Evolutionary conservation across 2,888 invertebrate species (phyloP), one percentile per base, ranked within the genome.

Genomic region (Conchocele bisecta): DNA sequence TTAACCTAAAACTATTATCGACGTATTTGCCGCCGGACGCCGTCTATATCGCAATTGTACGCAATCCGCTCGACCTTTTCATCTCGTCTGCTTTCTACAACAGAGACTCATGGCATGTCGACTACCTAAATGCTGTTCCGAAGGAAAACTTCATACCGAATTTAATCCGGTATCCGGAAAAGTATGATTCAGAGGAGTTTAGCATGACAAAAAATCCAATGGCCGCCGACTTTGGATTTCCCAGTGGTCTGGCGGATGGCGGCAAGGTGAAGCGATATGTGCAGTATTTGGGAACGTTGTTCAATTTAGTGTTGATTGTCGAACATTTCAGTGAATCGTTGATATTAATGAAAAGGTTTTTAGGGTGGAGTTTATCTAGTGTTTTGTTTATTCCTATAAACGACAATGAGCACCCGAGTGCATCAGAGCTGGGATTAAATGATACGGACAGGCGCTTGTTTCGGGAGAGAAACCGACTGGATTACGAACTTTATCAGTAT

Each of bases 211-310:
- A 50, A 35, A 76, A 76, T 35, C 50, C 56, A 2, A 76, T 76
- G 72, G 72, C 76, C 3, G 63, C 54, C 51, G 72, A 66, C 37
- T 76, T 76, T 46, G 76, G 76, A 2, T 66, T 76, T 46, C 76
- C 76, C n/a, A 28, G 24, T 15, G 76, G 72, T 15, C 29, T 76
- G 15, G 48, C 69, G 0, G 72, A 76, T 26, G 39, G 42, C n/a
- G 28, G 39, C 0, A 17, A 26, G 11, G 54, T 76, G 15, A 39
- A 58, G 7, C 9, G 53, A 3, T 59, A 69, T 42, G 29, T 76
- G 41, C 17, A 35, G 31, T 51, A 65, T 20, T 33, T 76, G 6
- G 63, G 60, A 7, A 28, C 33, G 6, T 41, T 51, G n/a, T 76
- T 76, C 42, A 35, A 48, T 26, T 33, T 76, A 20, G 76, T 76